phyloP scores from a whole-genome alignment of 2,888 invertebrate species.

The Synergus gifuensis region DNA sequence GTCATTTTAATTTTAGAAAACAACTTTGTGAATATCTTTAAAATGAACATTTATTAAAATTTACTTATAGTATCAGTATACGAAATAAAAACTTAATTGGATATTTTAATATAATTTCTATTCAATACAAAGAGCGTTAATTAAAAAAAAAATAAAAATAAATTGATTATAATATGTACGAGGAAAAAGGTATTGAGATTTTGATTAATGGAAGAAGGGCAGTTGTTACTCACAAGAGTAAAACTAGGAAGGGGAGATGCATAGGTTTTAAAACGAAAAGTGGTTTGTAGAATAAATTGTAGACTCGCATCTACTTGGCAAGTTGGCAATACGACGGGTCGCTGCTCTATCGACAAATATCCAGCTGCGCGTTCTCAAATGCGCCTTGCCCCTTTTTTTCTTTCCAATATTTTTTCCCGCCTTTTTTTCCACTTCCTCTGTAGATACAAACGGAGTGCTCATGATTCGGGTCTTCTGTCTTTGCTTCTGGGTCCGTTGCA shows the following conservation, averaged over 20 bases:
- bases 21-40: background rate
- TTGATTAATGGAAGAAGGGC: background rate
- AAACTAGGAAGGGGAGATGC: slow-evolving; percentile 16
- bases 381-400: slow-evolving; percentile 52
- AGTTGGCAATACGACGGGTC: background rate
- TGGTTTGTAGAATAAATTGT: background rate
- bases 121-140: slow-evolving; percentile 18
- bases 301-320: slow-evolving; percentile 8
- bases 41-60: background rate
- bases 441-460: slow-evolving; percentile 8
- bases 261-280: background rate
- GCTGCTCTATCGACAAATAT: slow-evolving; percentile 19
- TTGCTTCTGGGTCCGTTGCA: background rate
- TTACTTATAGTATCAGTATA: background rate
- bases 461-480: background rate
- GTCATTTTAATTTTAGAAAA: background rate
- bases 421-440: slow-evolving; percentile 38
- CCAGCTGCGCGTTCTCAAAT: slow-evolving; percentile 23
- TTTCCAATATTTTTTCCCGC: slow-evolving; percentile 37
- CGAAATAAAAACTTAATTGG: slow-evolving; percentile 3
- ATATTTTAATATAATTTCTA: slow-evolving; percentile 18
- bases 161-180: background rate
- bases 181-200: background rate
- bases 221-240: slow-evolving; percentile 21
- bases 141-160: slow-evolving; percentile 17